Conservation (phyloP, 2,113 vertebrate genomes). For the Halcyon senegalensis region DNA sequence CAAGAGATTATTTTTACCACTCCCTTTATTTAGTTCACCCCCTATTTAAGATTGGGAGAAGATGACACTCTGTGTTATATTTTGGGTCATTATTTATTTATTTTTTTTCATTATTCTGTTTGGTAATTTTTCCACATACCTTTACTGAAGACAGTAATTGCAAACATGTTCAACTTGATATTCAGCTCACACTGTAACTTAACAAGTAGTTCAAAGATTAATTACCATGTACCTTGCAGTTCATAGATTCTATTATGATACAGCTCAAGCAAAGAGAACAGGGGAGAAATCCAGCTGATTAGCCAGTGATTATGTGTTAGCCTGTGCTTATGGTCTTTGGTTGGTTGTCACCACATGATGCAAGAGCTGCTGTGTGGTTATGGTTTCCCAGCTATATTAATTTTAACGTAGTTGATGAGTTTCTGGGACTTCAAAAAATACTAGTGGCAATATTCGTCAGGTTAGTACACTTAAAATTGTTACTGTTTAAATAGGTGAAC, state of each 20-base stretch:
- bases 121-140: constrained; percentile 53
- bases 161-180: constrained; percentile 73
- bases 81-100: not conserved
- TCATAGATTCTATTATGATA: constrained; percentile 69
- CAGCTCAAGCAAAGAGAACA: not conserved
- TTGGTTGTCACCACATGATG: not conserved
- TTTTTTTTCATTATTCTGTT: not conserved
- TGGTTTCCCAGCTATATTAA: not conserved
- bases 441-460: not conserved
- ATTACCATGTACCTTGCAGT: constrained; percentile 76
- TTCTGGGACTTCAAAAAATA: not conserved
- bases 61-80: not conserved
- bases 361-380: not conserved
- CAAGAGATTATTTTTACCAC: not conserved
- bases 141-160: constrained; percentile 73
- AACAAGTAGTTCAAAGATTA: constrained; percentile 81
- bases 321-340: not conserved
- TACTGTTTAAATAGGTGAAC: not conserved
- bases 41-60: not conserved
- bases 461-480: not conserved
- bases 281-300: constrained; percentile 37
- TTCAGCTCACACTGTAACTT: constrained; percentile 71
- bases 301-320: constrained; percentile 30
- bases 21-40: not conserved
- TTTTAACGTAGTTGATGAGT: not conserved